These are phyloP conservation scores for Lasioglossum morio DNA, from an alignment of 2,888 invertebrate genomes.

Conservation along the genomic window DNA sequence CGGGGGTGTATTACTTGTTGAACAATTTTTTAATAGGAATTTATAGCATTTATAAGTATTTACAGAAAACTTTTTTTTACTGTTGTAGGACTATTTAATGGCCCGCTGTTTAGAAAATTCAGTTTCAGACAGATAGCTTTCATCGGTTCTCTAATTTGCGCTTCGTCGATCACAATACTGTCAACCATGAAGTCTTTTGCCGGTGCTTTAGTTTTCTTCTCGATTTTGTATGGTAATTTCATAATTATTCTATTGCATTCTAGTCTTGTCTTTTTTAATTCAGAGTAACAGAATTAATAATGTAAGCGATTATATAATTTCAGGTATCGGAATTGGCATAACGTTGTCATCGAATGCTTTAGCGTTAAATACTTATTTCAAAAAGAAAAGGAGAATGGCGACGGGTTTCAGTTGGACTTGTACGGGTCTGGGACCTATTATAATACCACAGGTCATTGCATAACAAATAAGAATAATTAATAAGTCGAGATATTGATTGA, in stretches of 20 bases:
- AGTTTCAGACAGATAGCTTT: slow-evolving; percentile 89
- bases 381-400: slow-evolving; percentile 87
- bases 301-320: slow-evolving; percentile 4
- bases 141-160: slow-evolving; percentile 86
- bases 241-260: background rate
- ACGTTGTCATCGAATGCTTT: slow-evolving; percentile 88
- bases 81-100: slow-evolving; percentile 89
- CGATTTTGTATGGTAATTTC: slow-evolving; percentile 88
- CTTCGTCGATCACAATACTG: slow-evolving; percentile 86
- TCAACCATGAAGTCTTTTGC: slow-evolving; percentile 88
- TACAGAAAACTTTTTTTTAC: slow-evolving; percentile 77
- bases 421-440: slow-evolving; percentile 88
- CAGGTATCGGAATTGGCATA: slow-evolving; percentile 88
- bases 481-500: background rate
- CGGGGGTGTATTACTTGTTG: no score
- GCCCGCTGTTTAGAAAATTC: slow-evolving; percentile 87
- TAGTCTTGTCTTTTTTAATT: background rate
- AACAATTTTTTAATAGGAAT: background rate
- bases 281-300: background rate
- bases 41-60: background rate
- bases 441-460: slow-evolving; percentile 87
- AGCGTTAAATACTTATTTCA: slow-evolving; percentile 89
- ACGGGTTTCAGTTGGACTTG: slow-evolving; percentile 88
- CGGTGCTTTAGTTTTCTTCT: slow-evolving; percentile 88
- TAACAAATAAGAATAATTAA: background rate